Percentiles rank a stretch among this genome's conserved stretches.
These are phyloP conservation scores for Acronicta psi DNA, from an alignment of 2,888 invertebrate species.

Conservation along the genomic window DNA sequence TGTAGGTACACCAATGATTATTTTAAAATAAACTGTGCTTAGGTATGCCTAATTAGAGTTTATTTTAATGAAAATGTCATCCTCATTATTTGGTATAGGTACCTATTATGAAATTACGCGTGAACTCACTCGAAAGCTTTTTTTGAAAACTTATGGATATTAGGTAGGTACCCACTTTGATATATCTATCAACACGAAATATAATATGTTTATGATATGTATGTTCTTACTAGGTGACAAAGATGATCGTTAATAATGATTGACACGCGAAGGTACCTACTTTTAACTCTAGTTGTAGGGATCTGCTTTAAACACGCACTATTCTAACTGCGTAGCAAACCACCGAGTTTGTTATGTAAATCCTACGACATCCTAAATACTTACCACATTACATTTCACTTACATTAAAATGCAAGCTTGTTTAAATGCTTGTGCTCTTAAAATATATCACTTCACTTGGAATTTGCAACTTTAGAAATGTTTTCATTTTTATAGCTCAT, in stretches of 20 bases:
- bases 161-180: no score
- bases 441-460: conserved; percentile 33
- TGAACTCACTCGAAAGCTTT: no score
- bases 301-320: conserved; percentile 16
- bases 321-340: conserved; percentile 18
- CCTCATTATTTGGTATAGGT: no score
- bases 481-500: no score
- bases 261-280: conserved; percentile 8
- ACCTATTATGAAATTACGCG: no score
- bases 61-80: no score
- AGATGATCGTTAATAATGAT: conserved; percentile 1
- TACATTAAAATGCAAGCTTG: conserved; percentile 34
- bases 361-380: conserved; percentile 36
- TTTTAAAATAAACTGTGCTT: no score
- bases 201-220: not conserved
- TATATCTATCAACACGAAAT: no score
- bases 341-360: conserved; percentile 38
- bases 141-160: no score
- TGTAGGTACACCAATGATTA: no score
- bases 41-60: no score
- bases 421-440: conserved; percentile 26
- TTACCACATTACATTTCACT: conserved; percentile 40
- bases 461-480: conserved; percentile 20
- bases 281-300: no score
- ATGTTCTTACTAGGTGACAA: not conserved